These are phyloP conservation scores for Resseliella maxima DNA, from an alignment of 2,888 invertebrate genomes.

Conservation along the genomic window DNA sequence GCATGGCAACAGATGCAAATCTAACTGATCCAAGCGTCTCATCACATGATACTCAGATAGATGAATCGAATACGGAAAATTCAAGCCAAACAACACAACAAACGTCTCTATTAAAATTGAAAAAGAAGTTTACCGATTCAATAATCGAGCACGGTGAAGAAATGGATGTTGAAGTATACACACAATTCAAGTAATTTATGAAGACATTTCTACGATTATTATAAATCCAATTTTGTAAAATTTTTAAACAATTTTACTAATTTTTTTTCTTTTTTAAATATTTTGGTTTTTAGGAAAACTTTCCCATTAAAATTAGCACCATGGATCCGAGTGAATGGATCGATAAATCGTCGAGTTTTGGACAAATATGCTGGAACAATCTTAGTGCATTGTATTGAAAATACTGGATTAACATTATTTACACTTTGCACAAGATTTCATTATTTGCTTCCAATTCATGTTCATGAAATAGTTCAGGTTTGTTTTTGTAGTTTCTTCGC, in stretches of 20 bases:
- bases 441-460: slow-evolving; percentile 75
- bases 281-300: slow-evolving; percentile 4
- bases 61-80: not conserved
- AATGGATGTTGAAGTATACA: not conserved
- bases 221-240: too few species aligned
- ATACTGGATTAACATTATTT: slow-evolving; percentile 71
- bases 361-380: slow-evolving; percentile 77
- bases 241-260: too few species aligned
- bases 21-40: not conserved
- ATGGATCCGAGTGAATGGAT: slow-evolving; percentile 82
- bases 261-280: not conserved
- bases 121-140: not conserved
- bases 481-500: slow-evolving; percentile 58
- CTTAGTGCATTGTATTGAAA: slow-evolving; percentile 73
- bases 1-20: not conserved
- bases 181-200: slow-evolving; percentile 13
- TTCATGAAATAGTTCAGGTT: slow-evolving; percentile 74
- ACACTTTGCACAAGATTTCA: slow-evolving; percentile 73
- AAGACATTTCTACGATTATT: too few species aligned
- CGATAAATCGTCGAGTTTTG: slow-evolving; percentile 75
- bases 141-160: not conserved
- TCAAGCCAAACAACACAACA: not conserved
- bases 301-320: slow-evolving; percentile 67
- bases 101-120: not conserved
- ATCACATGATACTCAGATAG: not conserved